A percentile compares a stretch with the other conserved stretches of the same genome.
phyloP scores from a whole-genome alignment of 1,140 invertebrate genomes.

The Orussus abietinus region DNA sequence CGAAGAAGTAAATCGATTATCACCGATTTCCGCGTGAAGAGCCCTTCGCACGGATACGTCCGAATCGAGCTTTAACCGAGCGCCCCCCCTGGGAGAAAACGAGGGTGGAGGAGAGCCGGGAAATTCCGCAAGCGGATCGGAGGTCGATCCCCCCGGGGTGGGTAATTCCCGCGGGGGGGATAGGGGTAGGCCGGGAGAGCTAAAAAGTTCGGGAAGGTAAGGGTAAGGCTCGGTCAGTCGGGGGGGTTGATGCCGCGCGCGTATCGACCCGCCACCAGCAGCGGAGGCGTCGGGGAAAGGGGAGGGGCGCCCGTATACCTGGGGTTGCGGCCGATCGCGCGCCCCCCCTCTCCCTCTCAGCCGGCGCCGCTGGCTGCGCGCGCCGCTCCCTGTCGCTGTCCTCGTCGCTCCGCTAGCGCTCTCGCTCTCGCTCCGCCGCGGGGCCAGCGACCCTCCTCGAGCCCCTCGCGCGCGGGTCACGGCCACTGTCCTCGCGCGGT shows the following conservation, averaged over 20 bases:
- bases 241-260: too few species aligned
- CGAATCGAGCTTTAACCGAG: too few species aligned
- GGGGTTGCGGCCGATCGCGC: conserved; percentile 27
- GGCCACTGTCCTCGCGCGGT: conserved; percentile 46
- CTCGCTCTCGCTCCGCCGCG: conserved; percentile 19
- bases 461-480: conserved; percentile 40
- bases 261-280: too few species aligned
- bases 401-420: conserved; percentile 9
- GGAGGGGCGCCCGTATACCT: conserved; percentile 12
- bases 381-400: too few species aligned
- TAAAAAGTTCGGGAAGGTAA: conserved; percentile 6
- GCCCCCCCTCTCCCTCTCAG: conserved; percentile 12
- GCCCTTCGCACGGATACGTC: too few species aligned
- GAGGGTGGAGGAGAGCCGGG: not conserved
- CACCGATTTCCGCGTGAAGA: too few species aligned
- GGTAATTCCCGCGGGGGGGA: not conserved
- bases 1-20: too few species aligned
- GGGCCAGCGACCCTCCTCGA: conserved; percentile 41
- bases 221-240: conserved; percentile 1
- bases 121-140: conserved; percentile 6
- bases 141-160: conserved; percentile 9
- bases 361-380: conserved; percentile 14
- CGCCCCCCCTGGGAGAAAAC: too few species aligned
- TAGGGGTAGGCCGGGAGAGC: conserved; percentile 10
- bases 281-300: conserved; percentile 15